A percentile compares a stretch with the other conserved stretches of the same genome.
phyloP scores from a whole-genome alignment of 2,113 vertebrate genomes.

The Lutjanus erythropterus region DNA sequence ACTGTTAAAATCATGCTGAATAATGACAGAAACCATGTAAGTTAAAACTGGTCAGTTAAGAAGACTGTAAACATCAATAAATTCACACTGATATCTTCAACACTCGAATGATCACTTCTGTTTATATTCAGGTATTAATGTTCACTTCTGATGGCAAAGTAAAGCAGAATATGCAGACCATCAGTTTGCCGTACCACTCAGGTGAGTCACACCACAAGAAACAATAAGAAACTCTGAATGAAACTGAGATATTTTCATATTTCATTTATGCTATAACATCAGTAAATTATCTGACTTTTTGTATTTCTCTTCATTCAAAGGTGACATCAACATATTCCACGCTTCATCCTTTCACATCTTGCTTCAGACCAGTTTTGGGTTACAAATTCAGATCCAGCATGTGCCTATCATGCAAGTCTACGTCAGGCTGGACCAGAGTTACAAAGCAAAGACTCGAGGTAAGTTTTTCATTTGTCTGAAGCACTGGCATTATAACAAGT shows the following conservation, averaged over 20 bases:
- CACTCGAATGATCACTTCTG: slow-evolving; percentile 1
- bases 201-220: slow-evolving; percentile 80
- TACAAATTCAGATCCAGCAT: slow-evolving; percentile 92
- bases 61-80: not conserved
- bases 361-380: slow-evolving; percentile 87
- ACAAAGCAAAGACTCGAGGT: slow-evolving; percentile 87
- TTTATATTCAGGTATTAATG: slow-evolving; percentile 78
- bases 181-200: slow-evolving; percentile 90
- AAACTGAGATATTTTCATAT: not conserved
- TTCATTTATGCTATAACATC: not conserved
- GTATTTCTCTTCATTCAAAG: slow-evolving; percentile 78
- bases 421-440: slow-evolving; percentile 82
- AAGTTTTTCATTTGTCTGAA: slow-evolving; percentile 52
- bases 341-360: slow-evolving; percentile 90
- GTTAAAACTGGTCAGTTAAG: slow-evolving; percentile 29
- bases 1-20: slow-evolving; percentile 87
- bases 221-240: not conserved
- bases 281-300: not conserved
- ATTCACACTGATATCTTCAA: not conserved
- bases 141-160: slow-evolving; percentile 90
- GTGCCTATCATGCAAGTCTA: slow-evolving; percentile 93
- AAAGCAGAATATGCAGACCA: slow-evolving; percentile 86
- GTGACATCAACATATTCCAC: slow-evolving; percentile 89
- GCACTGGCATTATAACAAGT: not conserved
- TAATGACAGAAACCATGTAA: slow-evolving; percentile 87